A percentile compares a stretch with the other conserved stretches of the same genome.
These are phyloP conservation scores for Cotesia typhae DNA, from an alignment of 1,140 invertebrate genomes.

Conservation along the genomic window DNA sequence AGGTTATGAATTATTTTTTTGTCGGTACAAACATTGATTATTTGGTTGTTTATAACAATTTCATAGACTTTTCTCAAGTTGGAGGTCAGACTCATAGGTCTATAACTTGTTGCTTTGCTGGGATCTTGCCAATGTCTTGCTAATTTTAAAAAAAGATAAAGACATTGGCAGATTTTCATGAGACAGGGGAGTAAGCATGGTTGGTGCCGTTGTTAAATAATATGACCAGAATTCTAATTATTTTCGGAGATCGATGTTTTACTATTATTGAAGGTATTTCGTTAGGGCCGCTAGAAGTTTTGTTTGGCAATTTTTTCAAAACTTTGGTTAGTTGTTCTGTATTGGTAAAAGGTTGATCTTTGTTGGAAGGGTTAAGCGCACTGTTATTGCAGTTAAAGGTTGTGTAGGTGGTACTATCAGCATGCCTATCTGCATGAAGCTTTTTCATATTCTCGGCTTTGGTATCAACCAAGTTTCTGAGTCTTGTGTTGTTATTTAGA, in stretches of 20 bases:
- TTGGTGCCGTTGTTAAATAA: slow-evolving; percentile 38
- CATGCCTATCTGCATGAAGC: background rate
- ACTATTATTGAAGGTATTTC: slow-evolving; percentile 30
- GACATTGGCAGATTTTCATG: slow-evolving; percentile 43
- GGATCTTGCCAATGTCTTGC: too few relatives aligned
- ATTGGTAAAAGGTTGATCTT: background rate
- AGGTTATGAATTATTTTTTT: slow-evolving; percentile 9
- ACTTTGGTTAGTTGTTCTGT: background rate
- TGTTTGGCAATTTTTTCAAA: slow-evolving; percentile 22
- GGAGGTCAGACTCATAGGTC: slow-evolving; percentile 42
- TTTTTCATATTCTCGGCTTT: slow-evolving; percentile 8
- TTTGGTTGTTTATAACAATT: slow-evolving; percentile 31
- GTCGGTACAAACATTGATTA: background rate
- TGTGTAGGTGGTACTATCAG: background rate
- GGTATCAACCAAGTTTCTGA: slow-evolving; percentile 8
- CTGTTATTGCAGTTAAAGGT: slow-evolving; percentile 22
- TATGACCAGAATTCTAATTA: slow-evolving; percentile 22
- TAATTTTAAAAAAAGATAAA: too few relatives aligned
- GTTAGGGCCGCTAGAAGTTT: slow-evolving; percentile 36
- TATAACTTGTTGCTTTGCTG: slow-evolving; percentile 27
- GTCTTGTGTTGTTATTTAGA: slow-evolving; percentile 7
- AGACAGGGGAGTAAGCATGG: slow-evolving; percentile 36
- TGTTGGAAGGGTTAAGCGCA: background rate
- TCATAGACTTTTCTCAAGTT: slow-evolving; percentile 44
- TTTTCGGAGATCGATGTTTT: slow-evolving; percentile 18